phyloP scores from a whole-genome alignment of 92 coral and sea anemone genomes.

The Hydrozoanthus gracilis region DNA sequence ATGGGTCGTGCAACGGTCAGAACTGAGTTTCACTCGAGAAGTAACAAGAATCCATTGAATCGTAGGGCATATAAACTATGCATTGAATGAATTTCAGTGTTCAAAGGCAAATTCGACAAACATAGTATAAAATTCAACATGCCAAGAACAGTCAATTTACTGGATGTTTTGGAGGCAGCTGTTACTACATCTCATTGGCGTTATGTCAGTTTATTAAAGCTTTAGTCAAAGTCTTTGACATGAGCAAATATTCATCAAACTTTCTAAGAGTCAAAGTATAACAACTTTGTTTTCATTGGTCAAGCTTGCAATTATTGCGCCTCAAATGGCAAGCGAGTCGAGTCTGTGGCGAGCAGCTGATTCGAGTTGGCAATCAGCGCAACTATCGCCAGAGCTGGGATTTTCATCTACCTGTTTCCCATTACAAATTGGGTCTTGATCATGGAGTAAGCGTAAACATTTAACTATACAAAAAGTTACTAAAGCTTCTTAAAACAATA shows the following conservation, averaged over 20 bases:
- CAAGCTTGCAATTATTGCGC: not conserved
- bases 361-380: not conserved
- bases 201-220: constrained; percentile 40
- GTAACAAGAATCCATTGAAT: too few species aligned
- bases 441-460: not conserved
- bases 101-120: too few species aligned
- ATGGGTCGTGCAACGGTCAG: too few species aligned
- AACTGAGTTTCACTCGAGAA: too few species aligned
- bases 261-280: constrained; percentile 10
- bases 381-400: not conserved
- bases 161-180: not conserved
- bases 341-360: constrained; percentile 14
- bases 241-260: constrained; percentile 18
- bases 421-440: not conserved
- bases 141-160: too few species aligned
- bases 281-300: constrained; percentile 15
- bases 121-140: too few species aligned
- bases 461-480: too few species aligned
- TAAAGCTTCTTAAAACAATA: too few species aligned
- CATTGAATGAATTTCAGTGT: too few species aligned
- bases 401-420: not conserved
- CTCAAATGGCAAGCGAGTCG: not conserved
- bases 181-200: constrained; percentile 21
- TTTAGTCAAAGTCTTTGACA: constrained; percentile 31
- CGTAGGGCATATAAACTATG: too few species aligned